These are phyloP conservation scores for Pantherophis alleghaniensis DNA, from an alignment of 2,797 vertebrate genomes.

Conservation along the genomic window DNA sequence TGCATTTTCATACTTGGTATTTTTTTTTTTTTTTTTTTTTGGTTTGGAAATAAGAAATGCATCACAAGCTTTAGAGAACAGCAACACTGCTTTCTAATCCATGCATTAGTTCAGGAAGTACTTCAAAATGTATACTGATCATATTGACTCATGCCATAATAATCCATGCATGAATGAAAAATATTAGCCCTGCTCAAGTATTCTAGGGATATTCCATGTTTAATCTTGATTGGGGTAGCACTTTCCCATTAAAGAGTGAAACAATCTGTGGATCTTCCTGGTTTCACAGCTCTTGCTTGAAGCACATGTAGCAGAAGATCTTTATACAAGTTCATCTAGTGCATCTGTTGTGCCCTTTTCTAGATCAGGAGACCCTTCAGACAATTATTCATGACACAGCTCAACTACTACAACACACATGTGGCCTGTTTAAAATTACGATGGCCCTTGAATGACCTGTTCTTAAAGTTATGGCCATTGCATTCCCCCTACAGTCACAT, in stretches of 20 bases:
- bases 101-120: background rate
- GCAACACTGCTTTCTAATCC: background rate
- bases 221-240: background rate
- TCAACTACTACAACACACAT: background rate
- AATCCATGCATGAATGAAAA: background rate
- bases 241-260: background rate
- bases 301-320: background rate
- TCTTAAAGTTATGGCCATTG: too few relatives aligned
- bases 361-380: background rate
- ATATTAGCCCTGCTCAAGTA: background rate
- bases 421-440: background rate
- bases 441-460: too few relatives aligned
- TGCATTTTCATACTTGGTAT: background rate
- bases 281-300: background rate
- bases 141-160: conserved; percentile 10
- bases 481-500: too few relatives aligned
- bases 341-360: background rate
- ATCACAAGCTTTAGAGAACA: background rate
- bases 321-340: background rate
- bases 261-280: background rate
- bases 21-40: too few relatives aligned
- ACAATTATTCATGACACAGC: background rate
- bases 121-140: conserved; percentile 13
- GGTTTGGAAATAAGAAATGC: background rate
- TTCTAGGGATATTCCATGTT: background rate